These are phyloP conservation scores for Dendrophyllia cribrosa DNA, from an alignment of 64 coral and sea anemone genomes.

Conservation along the genomic window DNA sequence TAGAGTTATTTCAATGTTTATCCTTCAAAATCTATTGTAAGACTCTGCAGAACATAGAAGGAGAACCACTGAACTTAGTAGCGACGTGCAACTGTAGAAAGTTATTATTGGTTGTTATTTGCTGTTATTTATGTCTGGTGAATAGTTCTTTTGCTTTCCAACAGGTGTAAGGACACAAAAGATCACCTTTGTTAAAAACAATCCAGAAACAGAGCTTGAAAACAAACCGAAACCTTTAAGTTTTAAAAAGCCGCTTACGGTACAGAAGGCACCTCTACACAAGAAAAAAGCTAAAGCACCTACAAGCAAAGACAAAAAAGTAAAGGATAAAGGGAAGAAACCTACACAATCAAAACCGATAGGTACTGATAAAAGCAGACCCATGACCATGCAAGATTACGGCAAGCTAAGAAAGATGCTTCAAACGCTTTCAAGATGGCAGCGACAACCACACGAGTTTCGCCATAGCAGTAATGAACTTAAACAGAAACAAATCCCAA, in stretches of 20 bases:
- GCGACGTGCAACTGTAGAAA: too few relatives aligned
- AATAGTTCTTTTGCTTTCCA: not conserved
- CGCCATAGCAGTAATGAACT: not conserved
- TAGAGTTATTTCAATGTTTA: too few relatives aligned
- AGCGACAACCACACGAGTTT: not conserved
- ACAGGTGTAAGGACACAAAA: constrained; percentile 5
- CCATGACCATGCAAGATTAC: constrained; percentile 16
- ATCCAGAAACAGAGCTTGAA: not conserved
- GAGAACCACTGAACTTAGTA: too few relatives aligned
- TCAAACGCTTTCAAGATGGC: constrained; percentile 28
- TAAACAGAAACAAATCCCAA: not conserved
- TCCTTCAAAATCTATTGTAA: too few relatives aligned
- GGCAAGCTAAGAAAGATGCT: constrained; percentile 28
- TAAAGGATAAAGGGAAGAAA: not conserved
- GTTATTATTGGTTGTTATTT: too few relatives aligned
- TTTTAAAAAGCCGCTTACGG: not conserved
- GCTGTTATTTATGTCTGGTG: too few relatives aligned
- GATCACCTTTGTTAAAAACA: constrained; percentile 30
- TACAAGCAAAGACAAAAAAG: constrained; percentile 12
- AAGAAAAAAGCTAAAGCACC: not conserved
- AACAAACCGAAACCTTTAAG: not conserved
- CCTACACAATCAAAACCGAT: not conserved
- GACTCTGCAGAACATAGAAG: too few relatives aligned
- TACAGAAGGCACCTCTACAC: not conserved
- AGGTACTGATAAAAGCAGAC: not conserved